phyloP scores from a whole-genome alignment of 2,797 vertebrate species.

The Falco peregrinus region DNA sequence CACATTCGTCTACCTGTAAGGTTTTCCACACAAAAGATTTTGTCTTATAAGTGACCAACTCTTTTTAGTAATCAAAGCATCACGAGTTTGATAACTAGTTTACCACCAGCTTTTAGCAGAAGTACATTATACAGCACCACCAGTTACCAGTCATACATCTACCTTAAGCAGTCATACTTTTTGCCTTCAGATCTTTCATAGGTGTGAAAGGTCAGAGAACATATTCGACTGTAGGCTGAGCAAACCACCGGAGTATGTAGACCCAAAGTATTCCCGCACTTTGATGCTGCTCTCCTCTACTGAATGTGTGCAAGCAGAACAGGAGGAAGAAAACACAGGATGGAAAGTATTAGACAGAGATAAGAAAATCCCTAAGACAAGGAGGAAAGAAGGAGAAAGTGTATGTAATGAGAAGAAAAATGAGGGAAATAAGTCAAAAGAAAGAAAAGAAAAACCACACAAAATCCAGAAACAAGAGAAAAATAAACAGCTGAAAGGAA shows the following conservation, averaged over 20 bases:
- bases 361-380: neutral
- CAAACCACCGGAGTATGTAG: neutral
- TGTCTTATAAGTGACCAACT: neutral
- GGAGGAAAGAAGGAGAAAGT: neutral
- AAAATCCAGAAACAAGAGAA: neutral
- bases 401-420: neutral
- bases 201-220: neutral
- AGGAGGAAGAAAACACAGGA: neutral
- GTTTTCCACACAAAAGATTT: neutral
- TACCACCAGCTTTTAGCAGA: neutral
- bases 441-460: neutral
- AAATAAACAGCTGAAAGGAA: neutral
- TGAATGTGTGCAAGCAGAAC: neutral
- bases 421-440: neutral
- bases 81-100: neutral
- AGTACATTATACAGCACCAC: neutral
- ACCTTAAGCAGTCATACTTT: neutral
- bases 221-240: neutral
- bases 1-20: neutral
- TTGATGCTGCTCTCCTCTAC: neutral
- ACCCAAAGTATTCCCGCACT: neutral
- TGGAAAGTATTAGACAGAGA: neutral
- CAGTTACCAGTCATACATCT: neutral
- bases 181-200: neutral
- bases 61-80: neutral